Evolutionary conservation across 1,140 invertebrate species (phyloP).

Genomic region (Caligus rogercresseyi): DNA sequence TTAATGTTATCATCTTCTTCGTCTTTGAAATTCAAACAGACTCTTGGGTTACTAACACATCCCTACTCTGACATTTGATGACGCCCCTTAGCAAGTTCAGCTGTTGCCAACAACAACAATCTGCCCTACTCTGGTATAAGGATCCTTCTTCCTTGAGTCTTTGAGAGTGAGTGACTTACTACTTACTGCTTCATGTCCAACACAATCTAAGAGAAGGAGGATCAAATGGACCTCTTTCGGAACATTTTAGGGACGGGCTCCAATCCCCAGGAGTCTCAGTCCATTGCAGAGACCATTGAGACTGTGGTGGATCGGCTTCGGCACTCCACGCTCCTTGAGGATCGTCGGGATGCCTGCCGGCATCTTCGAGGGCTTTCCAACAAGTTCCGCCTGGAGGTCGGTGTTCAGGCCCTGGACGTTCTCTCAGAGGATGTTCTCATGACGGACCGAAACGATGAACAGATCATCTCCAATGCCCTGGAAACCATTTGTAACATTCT

Average conservation of each 20-base stretch:
- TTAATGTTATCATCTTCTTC: too few relatives aligned
- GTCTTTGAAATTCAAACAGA: too few relatives aligned
- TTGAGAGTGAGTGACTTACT: too few relatives aligned
- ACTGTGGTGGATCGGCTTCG: slow-evolving; percentile 72
- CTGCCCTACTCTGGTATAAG: too few relatives aligned
- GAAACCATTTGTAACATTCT: slow-evolving; percentile 83
- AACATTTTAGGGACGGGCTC: not conserved
- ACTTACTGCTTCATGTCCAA: too few relatives aligned
- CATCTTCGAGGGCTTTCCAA: slow-evolving; percentile 81
- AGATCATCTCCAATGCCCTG: slow-evolving; percentile 75
- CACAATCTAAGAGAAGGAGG: too few relatives aligned
- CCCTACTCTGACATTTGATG: too few relatives aligned
- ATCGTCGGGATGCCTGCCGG: slow-evolving; percentile 84
- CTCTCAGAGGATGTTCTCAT: slow-evolving; percentile 50
- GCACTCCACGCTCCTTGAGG: slow-evolving; percentile 79
- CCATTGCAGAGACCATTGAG: slow-evolving; percentile 39
- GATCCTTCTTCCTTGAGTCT: too few relatives aligned
- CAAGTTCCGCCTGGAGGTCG: slow-evolving; percentile 84
- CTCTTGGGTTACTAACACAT: too few relatives aligned
- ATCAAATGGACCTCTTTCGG: slow-evolving; percentile 13
- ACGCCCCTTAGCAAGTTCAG: too few relatives aligned
- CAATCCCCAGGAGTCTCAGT: not conserved
- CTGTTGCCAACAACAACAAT: too few relatives aligned
- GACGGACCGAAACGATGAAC: slow-evolving; percentile 63
- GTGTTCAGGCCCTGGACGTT: slow-evolving; percentile 79